Percentiles rank a stretch among this genome's conserved stretches.
These are phyloP conservation scores for Ichneumon xanthorius DNA, from an alignment of 2,888 invertebrate genomes.

Conservation along the genomic window DNA sequence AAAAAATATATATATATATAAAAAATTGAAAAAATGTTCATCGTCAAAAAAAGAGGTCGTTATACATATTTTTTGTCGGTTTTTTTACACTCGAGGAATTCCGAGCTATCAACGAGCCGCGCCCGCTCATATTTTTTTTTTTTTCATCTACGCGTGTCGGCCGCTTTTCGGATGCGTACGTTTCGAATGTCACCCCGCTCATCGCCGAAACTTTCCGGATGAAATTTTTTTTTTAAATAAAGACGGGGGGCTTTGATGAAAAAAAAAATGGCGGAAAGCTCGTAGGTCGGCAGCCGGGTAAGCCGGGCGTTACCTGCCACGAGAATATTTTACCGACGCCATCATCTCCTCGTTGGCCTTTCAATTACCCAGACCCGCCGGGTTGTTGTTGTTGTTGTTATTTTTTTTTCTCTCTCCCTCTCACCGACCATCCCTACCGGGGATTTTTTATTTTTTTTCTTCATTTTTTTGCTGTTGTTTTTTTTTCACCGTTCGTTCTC, in stretches of 20 bases:
- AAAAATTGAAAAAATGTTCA: neutral
- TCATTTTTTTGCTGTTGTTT: neutral
- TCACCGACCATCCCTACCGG: slow-evolving; percentile 33
- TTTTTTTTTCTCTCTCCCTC: slow-evolving; percentile 22
- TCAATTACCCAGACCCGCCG: slow-evolving; percentile 71
- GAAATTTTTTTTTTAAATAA: neutral
- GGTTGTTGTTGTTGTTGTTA: slow-evolving; percentile 46
- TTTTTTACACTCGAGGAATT: neutral
- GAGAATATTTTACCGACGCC: slow-evolving; percentile 65
- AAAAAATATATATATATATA: neutral
- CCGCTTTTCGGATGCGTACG: slow-evolving; percentile 12
- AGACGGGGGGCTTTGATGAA: slow-evolving; percentile 5
- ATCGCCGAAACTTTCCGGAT: slow-evolving; percentile 1
- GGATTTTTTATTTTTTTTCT: slow-evolving; percentile 52
- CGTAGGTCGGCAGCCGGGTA: slow-evolving; percentile 50
- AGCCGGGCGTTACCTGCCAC: slow-evolving; percentile 66
- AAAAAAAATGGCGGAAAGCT: slow-evolving; percentile 38
- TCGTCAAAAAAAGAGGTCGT: slow-evolving; percentile 5
- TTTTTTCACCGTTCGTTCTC: slow-evolving; percentile 39
- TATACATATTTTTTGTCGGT: neutral
- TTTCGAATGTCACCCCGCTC: slow-evolving; percentile 40
- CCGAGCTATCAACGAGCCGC: neutral
- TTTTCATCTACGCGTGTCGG: neutral
- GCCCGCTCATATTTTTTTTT: neutral
- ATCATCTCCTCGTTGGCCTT: slow-evolving; percentile 71